phyloP scores from a whole-genome alignment of 2,888 invertebrate genomes.

The Vannuccia rotundouncinata region DNA sequence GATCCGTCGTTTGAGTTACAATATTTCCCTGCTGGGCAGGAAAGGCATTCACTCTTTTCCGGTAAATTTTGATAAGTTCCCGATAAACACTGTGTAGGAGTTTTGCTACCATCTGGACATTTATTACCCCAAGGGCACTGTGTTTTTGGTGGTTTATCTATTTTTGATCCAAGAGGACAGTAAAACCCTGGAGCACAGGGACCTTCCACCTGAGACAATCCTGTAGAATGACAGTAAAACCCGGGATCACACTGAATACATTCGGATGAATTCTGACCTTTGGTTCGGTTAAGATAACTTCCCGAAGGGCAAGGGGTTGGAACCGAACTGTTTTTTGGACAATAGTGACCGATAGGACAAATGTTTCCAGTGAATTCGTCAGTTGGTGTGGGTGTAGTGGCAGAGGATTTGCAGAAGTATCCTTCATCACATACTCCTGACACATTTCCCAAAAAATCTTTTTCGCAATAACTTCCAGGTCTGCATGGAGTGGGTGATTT shows the following conservation, averaged over 20 bases:
- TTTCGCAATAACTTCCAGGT: slow-evolving; percentile 49
- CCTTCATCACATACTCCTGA: background rate
- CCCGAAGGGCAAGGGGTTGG: slow-evolving; percentile 46
- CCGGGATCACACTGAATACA: slow-evolving; percentile 47
- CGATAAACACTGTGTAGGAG: background rate
- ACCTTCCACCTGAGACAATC: background rate
- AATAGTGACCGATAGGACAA: slow-evolving; percentile 51
- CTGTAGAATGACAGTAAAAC: background rate
- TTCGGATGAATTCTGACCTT: slow-evolving; percentile 45
- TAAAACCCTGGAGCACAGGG: background rate
- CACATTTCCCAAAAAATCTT: background rate
- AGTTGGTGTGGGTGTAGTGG: slow-evolving; percentile 39
- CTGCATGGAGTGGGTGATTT: slow-evolving; percentile 46
- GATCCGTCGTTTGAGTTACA: slow-evolving; percentile 46
- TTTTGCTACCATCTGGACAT: background rate
- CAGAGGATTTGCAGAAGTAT: background rate
- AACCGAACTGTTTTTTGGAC: slow-evolving; percentile 43
- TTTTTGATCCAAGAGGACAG: background rate
- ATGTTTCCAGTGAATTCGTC: slow-evolving; percentile 50
- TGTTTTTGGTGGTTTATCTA: background rate
- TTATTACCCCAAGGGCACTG: background rate
- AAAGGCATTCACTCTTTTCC: background rate
- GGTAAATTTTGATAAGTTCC: background rate
- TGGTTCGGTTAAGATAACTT: slow-evolving; percentile 49
- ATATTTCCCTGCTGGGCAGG: slow-evolving; percentile 10